Evolutionary conservation across 2,888 invertebrate genomes (phyloP).

Genomic region (Agriopis marginaria): DNA sequence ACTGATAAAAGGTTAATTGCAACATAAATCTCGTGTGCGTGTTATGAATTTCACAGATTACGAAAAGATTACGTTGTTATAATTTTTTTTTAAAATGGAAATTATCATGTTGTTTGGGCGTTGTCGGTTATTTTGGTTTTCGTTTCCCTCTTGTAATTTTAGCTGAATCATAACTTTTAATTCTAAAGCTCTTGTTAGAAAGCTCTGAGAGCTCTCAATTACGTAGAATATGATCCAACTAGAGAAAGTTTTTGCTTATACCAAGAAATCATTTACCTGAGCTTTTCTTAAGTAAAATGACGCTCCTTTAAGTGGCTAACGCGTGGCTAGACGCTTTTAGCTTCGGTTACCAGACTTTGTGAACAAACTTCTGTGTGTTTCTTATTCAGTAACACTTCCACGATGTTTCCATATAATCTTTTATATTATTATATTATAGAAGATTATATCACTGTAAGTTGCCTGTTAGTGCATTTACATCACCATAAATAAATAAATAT

Average conservation of each 20-base stretch:
- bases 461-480: too few relatives aligned
- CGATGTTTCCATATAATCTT: too few relatives aligned
- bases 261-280: constrained; percentile 32
- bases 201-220: constrained; percentile 26
- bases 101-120: constrained; percentile 10
- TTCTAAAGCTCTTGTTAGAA: constrained; percentile 24
- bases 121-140: background rate
- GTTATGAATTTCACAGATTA: constrained; percentile 40
- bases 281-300: constrained; percentile 27
- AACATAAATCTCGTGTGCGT: constrained; percentile 41
- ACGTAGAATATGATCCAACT: constrained; percentile 27
- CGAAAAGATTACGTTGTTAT: constrained; percentile 35
- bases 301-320: constrained; percentile 7
- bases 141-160: constrained; percentile 15
- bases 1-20: constrained; percentile 47
- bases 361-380: too few relatives aligned
- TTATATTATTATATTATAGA: too few relatives aligned
- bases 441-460: too few relatives aligned
- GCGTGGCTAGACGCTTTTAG: background rate
- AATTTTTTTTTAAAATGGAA: constrained; percentile 22
- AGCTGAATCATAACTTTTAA: constrained; percentile 17
- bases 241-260: constrained; percentile 24
- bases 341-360: too few relatives aligned
- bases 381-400: too few relatives aligned
- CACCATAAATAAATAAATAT: too few relatives aligned